Percentiles rank a stretch among this genome's conserved stretches.
These are phyloP conservation scores for Esox niger DNA, from an alignment of 2,113 vertebrate genomes.

Conservation along the genomic window DNA sequence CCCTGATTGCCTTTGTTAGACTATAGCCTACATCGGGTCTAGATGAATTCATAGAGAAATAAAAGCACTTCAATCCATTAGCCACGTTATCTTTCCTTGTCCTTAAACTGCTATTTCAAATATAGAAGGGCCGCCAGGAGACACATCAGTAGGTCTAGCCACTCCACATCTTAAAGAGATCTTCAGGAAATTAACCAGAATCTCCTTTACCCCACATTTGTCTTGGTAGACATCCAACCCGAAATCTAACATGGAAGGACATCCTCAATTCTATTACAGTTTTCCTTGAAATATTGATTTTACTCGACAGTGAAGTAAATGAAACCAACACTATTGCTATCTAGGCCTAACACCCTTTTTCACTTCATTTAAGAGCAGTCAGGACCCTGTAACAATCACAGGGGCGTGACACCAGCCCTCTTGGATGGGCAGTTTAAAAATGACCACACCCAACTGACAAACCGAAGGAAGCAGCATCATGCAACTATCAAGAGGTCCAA, in stretches of 20 bases:
- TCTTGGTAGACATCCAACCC: slow-evolving; percentile 25
- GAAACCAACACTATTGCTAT: slow-evolving; percentile 38
- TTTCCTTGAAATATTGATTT: slow-evolving; percentile 58
- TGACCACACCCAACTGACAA: background rate
- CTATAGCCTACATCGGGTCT: background rate
- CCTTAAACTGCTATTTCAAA: slow-evolving; percentile 15
- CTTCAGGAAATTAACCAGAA: slow-evolving; percentile 46
- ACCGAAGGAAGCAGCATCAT: background rate
- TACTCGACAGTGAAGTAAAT: slow-evolving; percentile 53
- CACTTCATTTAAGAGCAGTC: slow-evolving; percentile 25
- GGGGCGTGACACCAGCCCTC: background rate
- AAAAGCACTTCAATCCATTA: slow-evolving; percentile 14
- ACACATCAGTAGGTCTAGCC: slow-evolving; percentile 20
- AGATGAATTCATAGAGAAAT: background rate
- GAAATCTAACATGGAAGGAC: slow-evolving; percentile 46
- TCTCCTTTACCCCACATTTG: slow-evolving; percentile 43
- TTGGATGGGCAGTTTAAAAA: background rate
- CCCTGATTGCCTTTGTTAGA: background rate
- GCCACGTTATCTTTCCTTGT: slow-evolving; percentile 17
- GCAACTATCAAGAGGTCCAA: background rate
- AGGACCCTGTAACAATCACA: slow-evolving; percentile 10
- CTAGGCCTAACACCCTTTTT: slow-evolving; percentile 39
- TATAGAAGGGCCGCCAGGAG: background rate
- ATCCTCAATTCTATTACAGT: slow-evolving; percentile 50
- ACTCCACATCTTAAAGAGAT: slow-evolving; percentile 21